These are phyloP conservation scores for Caenorhabditis panamensis DNA, from an alignment of 2,888 invertebrate species.

Conservation along the genomic window DNA sequence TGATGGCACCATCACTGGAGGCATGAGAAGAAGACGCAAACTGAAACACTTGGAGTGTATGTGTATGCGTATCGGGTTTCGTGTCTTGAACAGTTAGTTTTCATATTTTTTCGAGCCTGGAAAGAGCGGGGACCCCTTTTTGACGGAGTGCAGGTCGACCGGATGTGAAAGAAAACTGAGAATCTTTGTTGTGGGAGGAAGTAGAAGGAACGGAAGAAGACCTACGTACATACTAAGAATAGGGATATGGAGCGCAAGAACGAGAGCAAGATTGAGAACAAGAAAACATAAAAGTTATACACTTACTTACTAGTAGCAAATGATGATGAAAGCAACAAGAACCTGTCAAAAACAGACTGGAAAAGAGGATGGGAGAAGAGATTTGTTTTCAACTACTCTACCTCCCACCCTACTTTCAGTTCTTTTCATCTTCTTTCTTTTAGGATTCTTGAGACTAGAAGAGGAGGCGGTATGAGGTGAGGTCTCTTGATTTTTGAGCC, in stretches of 20 bases:
- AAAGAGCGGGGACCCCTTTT: no score
- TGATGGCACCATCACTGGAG: constrained; percentile 56
- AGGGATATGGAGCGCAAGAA: neutral
- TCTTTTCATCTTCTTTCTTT: constrained; percentile 23
- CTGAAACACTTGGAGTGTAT: constrained; percentile 37
- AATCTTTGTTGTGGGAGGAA: neutral
- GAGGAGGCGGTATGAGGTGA: neutral
- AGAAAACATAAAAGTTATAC: constrained; percentile 1
- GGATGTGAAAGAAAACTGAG: constrained; percentile 44
- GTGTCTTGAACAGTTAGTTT: constrained; percentile 29
- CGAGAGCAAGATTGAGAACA: neutral
- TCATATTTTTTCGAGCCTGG: no score
- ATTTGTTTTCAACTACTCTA: constrained; percentile 32
- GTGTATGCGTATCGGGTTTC: constrained; percentile 53
- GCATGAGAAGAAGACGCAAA: constrained; percentile 43
- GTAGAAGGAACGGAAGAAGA: neutral
- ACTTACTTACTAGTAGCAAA: neutral
- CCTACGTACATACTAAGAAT: constrained; percentile 12
- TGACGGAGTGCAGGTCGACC: no score
- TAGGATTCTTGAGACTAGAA: constrained; percentile 17
- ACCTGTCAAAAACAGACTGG: constrained; percentile 29
- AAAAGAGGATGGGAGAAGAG: neutral
- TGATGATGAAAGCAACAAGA: neutral
- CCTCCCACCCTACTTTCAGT: constrained; percentile 4
- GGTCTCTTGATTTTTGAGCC: constrained; percentile 8